These are phyloP conservation scores for Ametastegia equiseti DNA, from an alignment of 2,888 invertebrate genomes.

Conservation along the genomic window DNA sequence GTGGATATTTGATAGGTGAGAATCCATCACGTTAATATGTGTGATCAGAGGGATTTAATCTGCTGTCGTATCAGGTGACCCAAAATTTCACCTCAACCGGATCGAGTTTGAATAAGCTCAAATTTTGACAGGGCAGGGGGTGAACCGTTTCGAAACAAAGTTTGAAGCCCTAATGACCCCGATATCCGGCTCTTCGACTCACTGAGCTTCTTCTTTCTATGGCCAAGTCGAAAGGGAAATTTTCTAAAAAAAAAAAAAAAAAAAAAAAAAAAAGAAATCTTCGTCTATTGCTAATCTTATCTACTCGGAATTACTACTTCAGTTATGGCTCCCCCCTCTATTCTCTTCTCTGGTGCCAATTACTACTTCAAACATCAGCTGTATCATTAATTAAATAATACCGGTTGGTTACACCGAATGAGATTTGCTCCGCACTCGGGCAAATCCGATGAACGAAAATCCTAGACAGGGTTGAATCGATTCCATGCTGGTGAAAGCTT, in stretches of 20 bases:
- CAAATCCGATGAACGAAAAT: not conserved
- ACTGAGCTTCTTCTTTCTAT: too few relatives aligned
- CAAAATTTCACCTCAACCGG: not conserved
- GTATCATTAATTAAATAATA: constrained; percentile 39
- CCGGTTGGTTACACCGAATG: constrained; percentile 2
- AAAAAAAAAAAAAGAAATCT: not conserved
- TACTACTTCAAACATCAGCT: not conserved
- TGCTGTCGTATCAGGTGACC: not conserved
- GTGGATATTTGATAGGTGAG: not conserved
- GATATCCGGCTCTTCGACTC: not conserved
- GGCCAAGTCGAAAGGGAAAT: too few relatives aligned
- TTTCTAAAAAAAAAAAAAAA: too few relatives aligned
- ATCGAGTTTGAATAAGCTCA: not conserved
- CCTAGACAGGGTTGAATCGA: constrained; percentile 11
- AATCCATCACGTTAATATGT: not conserved
- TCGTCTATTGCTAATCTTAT: not conserved
- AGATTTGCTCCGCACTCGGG: not conserved
- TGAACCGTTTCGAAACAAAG: not conserved
- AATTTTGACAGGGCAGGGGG: not conserved
- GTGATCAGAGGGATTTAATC: not conserved
- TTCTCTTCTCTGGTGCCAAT: not conserved
- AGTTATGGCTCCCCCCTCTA: not conserved
- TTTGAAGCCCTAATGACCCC: not conserved
- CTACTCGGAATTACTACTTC: not conserved
- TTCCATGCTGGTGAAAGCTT: not conserved